A percentile compares a stretch with the other conserved stretches of the same genome.
phyloP scores from a whole-genome alignment of 2,797 vertebrate genomes.

The Acrocephalus scirpaceus region DNA sequence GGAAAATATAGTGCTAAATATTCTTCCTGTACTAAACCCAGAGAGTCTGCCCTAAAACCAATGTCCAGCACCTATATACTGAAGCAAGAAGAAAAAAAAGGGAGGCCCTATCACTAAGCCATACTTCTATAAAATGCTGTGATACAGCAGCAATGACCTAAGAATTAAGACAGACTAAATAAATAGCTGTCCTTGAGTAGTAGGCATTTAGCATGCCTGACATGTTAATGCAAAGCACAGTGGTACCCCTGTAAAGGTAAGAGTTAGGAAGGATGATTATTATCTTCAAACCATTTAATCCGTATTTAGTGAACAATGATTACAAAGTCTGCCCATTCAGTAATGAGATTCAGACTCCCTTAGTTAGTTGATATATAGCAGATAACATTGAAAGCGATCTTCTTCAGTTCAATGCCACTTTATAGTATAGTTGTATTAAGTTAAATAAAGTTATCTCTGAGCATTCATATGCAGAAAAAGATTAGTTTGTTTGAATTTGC shows the following conservation, averaged over 20 bases:
- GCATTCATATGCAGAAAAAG: not conserved
- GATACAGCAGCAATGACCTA: not conserved
- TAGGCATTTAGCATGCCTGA: not conserved
- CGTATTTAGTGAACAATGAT: not conserved
- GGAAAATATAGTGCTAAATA: not conserved
- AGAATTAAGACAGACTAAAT: not conserved
- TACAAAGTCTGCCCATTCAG: constrained; percentile 14
- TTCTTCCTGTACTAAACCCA: not conserved
- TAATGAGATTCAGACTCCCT: not conserved
- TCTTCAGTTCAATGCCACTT: not conserved
- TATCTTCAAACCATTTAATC: constrained; percentile 17
- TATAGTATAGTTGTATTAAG: not conserved
- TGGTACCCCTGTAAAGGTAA: not conserved
- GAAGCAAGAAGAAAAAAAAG: not conserved
- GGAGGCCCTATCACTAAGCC: not conserved
- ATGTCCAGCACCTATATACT: not conserved
- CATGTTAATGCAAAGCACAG: not conserved
- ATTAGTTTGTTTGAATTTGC: not conserved
- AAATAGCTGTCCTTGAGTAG: not conserved
- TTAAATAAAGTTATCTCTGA: not conserved
- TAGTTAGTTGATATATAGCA: constrained; percentile 4
- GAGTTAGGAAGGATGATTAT: not conserved
- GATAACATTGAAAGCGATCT: not conserved
- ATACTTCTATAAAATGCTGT: not conserved
- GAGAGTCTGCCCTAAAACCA: not conserved